These are phyloP conservation scores for Chloroclystis v-ata DNA, from an alignment of 2,888 invertebrate species.

Conservation along the genomic window DNA sequence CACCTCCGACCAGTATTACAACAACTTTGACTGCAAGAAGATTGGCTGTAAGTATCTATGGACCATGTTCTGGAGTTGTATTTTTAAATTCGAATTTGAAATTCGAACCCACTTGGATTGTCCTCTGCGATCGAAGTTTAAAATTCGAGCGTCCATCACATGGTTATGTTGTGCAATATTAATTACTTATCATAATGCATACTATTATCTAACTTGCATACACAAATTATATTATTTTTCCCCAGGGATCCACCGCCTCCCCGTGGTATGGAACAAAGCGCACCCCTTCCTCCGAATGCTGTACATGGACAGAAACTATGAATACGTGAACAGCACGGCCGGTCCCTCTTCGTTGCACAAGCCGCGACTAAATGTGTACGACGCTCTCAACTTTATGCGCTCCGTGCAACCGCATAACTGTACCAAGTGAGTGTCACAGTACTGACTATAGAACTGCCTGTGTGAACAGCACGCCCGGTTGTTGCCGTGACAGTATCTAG, in stretches of 20 bases:
- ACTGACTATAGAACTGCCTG: too few relatives aligned
- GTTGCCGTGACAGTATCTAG: too few relatives aligned
- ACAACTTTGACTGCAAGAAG: slow-evolving; percentile 92
- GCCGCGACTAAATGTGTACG: slow-evolving; percentile 85
- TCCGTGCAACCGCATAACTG: slow-evolving; percentile 82
- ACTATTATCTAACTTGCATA: too few relatives aligned
- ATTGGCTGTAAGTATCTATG: slow-evolving; percentile 90
- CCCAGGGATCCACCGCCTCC: slow-evolving; percentile 90
- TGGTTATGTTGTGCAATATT: too few relatives aligned
- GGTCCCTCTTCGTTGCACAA: slow-evolving; percentile 83
- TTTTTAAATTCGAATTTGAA: too few relatives aligned
- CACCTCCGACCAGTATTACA: slow-evolving; percentile 94
- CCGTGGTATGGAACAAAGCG: slow-evolving; percentile 89
- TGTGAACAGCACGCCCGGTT: too few relatives aligned
- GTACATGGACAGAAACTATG: slow-evolving; percentile 84
- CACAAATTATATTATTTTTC: neutral
- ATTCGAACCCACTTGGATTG: too few relatives aligned
- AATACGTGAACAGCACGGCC: slow-evolving; percentile 83
- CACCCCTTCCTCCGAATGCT: slow-evolving; percentile 83
- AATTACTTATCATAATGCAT: too few relatives aligned
- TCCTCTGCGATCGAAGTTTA: too few relatives aligned
- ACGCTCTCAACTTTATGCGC: slow-evolving; percentile 86
- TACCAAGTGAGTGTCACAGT: slow-evolving; percentile 61
- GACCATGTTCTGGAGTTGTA: too few relatives aligned
- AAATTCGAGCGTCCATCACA: too few relatives aligned